phyloP scores from a whole-genome alignment of 2,888 invertebrate genomes.

The Loripinus fragilis region DNA sequence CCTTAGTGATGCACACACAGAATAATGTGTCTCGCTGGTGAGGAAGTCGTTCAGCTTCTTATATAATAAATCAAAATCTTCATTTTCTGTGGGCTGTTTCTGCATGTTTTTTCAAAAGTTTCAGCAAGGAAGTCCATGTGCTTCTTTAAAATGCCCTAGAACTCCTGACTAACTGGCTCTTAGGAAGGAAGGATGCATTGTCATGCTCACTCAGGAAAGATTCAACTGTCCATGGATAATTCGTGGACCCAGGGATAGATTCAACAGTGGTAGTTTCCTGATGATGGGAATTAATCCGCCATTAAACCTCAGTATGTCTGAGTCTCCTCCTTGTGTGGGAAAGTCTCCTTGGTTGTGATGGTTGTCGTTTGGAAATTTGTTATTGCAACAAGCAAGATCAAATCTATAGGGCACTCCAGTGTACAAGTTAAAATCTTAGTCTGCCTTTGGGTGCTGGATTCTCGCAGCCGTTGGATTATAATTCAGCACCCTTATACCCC shows the following conservation, averaged over 20 bases:
- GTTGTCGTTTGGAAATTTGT: too few species aligned
- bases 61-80: background rate
- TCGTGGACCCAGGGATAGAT: background rate
- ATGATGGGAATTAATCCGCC: background rate
- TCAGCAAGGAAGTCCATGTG: background rate
- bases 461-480: conserved; percentile 18
- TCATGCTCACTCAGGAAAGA: too few species aligned
- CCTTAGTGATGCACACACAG: too few species aligned
- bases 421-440: too few species aligned
- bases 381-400: too few species aligned
- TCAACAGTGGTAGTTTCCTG: background rate
- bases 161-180: background rate
- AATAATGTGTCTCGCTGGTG: too few species aligned
- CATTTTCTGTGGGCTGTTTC: background rate
- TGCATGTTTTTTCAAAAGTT: background rate
- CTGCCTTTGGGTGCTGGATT: conserved; percentile 20
- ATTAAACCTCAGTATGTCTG: background rate
- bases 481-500: conserved; percentile 25
- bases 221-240: too few species aligned
- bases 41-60: background rate
- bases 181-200: too few species aligned
- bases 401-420: too few species aligned
- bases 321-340: too few species aligned
- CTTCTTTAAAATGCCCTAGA: background rate
- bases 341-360: background rate